These are phyloP conservation scores for Rhabditoides inermis DNA, from an alignment of 2,888 invertebrate species.

Conservation along the genomic window DNA sequence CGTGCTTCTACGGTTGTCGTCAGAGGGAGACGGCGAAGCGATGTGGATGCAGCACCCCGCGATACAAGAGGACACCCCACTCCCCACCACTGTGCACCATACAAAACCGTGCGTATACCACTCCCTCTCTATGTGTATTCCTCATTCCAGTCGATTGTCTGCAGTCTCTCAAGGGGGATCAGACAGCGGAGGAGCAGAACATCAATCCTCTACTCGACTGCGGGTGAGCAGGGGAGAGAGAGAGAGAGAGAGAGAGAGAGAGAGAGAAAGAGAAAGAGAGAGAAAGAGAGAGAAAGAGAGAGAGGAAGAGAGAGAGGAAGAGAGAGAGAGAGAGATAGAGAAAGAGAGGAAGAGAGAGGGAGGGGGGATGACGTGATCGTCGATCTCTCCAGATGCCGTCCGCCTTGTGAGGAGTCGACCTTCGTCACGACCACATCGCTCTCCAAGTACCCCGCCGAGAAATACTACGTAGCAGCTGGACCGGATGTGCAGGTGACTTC, in stretches of 20 bases:
- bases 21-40: constrained; percentile 19
- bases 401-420: too few species aligned
- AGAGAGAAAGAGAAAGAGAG: neutral
- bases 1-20: constrained; percentile 30
- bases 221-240: constrained; percentile 7
- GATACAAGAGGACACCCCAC: too few species aligned
- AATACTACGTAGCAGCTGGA: too few species aligned
- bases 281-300: constrained; percentile 3
- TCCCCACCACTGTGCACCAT: too few species aligned
- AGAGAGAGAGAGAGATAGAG: neutral
- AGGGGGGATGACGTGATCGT: neutral
- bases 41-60: constrained; percentile 21
- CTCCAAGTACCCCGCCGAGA: too few species aligned
- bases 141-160: constrained; percentile 13
- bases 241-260: neutral
- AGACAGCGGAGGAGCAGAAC: constrained; percentile 6
- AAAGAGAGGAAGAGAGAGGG: neutral
- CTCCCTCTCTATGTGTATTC: too few species aligned
- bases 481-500: too few species aligned
- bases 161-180: constrained; percentile 7
- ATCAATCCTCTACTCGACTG: constrained; percentile 10
- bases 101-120: too few species aligned
- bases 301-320: constrained; percentile 1
- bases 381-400: too few species aligned
- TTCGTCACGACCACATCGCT: too few species aligned